Conservation (phyloP, 2,797 vertebrate genomes). For the Fratercula arctica region DNA sequence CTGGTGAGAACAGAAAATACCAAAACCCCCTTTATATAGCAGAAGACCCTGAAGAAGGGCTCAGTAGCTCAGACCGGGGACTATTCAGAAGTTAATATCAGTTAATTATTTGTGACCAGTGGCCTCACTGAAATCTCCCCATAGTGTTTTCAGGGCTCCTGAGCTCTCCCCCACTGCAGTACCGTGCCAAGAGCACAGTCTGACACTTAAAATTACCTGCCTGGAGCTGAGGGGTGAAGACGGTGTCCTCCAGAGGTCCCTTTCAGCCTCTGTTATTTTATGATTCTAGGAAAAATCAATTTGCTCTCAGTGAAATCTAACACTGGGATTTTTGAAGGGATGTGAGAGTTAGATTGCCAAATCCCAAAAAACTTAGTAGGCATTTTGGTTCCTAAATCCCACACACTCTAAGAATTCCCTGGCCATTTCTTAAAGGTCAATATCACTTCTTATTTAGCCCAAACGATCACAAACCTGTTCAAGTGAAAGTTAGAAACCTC, state of each 20-base stretch:
- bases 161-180: neutral
- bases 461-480: neutral
- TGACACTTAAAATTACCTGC: neutral
- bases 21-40: neutral
- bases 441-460: neutral
- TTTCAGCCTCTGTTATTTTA: neutral
- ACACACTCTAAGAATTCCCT: neutral
- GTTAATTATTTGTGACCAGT: neutral
- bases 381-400: neutral
- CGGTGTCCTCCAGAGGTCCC: neutral
- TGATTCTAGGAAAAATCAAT: neutral
- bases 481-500: neutral
- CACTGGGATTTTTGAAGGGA: neutral
- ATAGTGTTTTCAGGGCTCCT: neutral
- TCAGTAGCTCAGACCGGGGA: neutral
- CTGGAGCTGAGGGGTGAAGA: neutral
- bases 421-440: neutral
- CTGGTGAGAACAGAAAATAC: neutral
- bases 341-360: neutral
- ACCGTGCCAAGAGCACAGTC: neutral
- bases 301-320: neutral
- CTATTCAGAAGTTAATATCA: neutral
- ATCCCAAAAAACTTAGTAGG: neutral
- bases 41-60: neutral
- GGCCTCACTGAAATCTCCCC: neutral